Evolutionary conservation across 2,888 invertebrate species (phyloP).

Genomic region (Cerastoderma edule): DNA sequence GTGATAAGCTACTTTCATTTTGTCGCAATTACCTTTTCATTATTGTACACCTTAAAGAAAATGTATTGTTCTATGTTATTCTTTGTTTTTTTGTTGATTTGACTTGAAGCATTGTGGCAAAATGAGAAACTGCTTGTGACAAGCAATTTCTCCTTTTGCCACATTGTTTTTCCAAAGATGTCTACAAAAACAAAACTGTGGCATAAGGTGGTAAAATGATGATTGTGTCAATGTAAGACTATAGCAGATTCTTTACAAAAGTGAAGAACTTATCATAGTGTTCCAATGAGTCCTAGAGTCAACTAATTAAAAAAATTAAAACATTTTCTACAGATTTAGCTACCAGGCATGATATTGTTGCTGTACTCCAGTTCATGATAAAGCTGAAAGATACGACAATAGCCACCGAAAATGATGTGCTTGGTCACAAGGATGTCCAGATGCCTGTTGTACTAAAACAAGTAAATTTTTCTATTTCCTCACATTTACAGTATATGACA

Average conservation of each 20-base stretch:
- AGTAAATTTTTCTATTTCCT: no score
- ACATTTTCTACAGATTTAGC: slow-evolving; percentile 25
- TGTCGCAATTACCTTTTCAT: neutral
- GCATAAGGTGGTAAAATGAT: neutral
- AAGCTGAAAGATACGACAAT: slow-evolving; percentile 59
- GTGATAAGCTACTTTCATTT: neutral
- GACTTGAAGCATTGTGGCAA: no score
- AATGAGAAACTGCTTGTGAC: no score
- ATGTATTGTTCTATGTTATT: neutral
- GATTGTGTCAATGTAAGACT: neutral
- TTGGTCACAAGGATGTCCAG: slow-evolving; percentile 61
- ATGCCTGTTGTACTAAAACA: slow-evolving; percentile 52
- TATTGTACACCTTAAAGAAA: neutral
- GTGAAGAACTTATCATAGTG: no score
- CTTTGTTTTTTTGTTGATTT: no score
- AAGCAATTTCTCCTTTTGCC: no score
- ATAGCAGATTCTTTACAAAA: no score
- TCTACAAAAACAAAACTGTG: slow-evolving; percentile 7
- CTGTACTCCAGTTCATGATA: slow-evolving; percentile 65
- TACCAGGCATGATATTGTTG: slow-evolving; percentile 37
- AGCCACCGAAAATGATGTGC: slow-evolving; percentile 24
- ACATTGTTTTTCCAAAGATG: neutral
- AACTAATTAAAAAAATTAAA: neutral
- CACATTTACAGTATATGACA: no score
- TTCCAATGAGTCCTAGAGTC: no score